These are phyloP conservation scores for Chrysopilus asiliformis DNA, from an alignment of 2,888 invertebrate species.

Conservation along the genomic window DNA sequence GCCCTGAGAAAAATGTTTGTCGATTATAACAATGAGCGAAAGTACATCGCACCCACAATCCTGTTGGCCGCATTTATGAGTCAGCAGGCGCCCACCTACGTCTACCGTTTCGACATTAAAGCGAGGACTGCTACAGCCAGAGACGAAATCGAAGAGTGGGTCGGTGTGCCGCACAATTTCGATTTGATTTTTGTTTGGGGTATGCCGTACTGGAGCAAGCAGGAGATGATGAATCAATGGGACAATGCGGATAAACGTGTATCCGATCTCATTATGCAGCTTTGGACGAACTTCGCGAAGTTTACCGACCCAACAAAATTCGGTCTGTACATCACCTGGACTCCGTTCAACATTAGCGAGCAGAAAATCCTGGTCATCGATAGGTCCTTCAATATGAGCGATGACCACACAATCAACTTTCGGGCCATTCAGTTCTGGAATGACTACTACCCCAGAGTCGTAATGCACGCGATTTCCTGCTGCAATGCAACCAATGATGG, in stretches of 20 bases:
- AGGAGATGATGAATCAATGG: slow-evolving; percentile 52
- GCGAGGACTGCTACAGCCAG: slow-evolving; percentile 50
- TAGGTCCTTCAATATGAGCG: slow-evolving; percentile 63
- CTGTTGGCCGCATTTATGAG: slow-evolving; percentile 52
- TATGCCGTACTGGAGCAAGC: slow-evolving; percentile 54
- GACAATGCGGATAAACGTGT: slow-evolving; percentile 63
- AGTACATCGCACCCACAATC: slow-evolving; percentile 57
- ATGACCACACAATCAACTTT: slow-evolving; percentile 52
- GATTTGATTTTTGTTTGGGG: slow-evolving; percentile 75
- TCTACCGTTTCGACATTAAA: slow-evolving; percentile 64
- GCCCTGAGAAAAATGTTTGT: slow-evolving; percentile 50
- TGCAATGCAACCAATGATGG: slow-evolving; percentile 57
- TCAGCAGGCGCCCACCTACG: slow-evolving; percentile 43
- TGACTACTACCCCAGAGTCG: slow-evolving; percentile 63
- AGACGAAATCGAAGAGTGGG: slow-evolving; percentile 60
- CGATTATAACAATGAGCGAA: slow-evolving; percentile 61
- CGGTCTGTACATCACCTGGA: slow-evolving; percentile 64
- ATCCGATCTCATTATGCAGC: slow-evolving; percentile 65
- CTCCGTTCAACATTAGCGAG: slow-evolving; percentile 48
- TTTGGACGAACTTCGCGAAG: slow-evolving; percentile 69
- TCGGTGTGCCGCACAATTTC: slow-evolving; percentile 66
- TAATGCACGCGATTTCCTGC: slow-evolving; percentile 58
- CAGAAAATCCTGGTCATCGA: slow-evolving; percentile 63
- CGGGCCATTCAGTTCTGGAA: slow-evolving; percentile 75
- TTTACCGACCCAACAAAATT: slow-evolving; percentile 56